phyloP scores from a whole-genome alignment of 2,797 vertebrate species.

The Odontamblyopus lacepedii region DNA sequence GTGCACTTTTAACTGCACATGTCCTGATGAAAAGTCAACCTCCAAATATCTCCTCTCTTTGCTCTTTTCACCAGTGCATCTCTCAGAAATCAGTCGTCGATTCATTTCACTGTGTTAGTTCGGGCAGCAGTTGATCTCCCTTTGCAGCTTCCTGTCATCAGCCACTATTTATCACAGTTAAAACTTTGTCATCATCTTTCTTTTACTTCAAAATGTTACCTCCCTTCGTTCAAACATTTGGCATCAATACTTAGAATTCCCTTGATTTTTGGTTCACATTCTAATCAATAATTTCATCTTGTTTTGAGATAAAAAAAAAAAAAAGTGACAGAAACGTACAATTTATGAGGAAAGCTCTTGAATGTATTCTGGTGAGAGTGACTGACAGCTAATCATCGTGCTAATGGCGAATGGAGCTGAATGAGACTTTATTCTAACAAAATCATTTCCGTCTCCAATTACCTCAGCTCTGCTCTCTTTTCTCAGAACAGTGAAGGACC shows the following conservation, averaged over 20 bases:
- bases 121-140: not conserved
- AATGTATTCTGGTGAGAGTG: not conserved
- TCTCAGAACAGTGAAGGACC: not conserved
- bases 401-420: not conserved
- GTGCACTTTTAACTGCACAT: too few relatives aligned
- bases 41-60: not conserved
- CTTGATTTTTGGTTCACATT: not conserved
- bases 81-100: not conserved
- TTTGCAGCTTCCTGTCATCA: not conserved
- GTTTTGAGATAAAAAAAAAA: not conserved
- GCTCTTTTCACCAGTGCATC: not conserved
- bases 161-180: not conserved
- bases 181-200: not conserved
- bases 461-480: not conserved
- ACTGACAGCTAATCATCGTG: not conserved
- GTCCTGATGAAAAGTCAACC: too few relatives aligned
- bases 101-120: not conserved
- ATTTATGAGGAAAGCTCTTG: not conserved
- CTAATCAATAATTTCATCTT: not conserved
- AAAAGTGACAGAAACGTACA: too few relatives aligned
- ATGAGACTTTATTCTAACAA: slow-evolving; percentile 8
- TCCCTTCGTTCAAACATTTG: not conserved
- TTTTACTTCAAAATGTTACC: not conserved
- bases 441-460: slow-evolving; percentile 6
- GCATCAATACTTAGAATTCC: too few relatives aligned